These are phyloP conservation scores for Rhimphoctona megacephalus DNA, from an alignment of 2,888 invertebrate genomes.

Conservation along the genomic window DNA sequence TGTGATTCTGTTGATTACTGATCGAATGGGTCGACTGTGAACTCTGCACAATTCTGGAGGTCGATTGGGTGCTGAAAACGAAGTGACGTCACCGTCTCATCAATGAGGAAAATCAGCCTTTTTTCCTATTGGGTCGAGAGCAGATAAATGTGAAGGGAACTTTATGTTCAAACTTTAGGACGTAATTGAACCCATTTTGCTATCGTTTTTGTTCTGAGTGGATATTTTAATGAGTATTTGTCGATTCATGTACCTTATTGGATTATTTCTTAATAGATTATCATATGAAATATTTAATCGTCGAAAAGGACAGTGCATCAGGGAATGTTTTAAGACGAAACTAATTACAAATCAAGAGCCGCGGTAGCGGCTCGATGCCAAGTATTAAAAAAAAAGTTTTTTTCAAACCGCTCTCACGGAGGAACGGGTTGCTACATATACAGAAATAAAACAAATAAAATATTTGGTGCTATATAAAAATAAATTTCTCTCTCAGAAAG, in stretches of 20 bases:
- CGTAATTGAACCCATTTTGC: background rate
- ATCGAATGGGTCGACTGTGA: constrained; percentile 78
- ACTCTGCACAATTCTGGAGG: constrained; percentile 80
- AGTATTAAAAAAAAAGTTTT: too few relatives aligned
- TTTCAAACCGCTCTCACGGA: too few relatives aligned
- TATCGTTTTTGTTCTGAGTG: background rate
- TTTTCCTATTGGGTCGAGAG: background rate
- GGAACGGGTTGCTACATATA: too few relatives aligned
- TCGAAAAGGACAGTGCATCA: background rate
- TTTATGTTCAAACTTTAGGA: background rate
- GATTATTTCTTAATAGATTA: too few relatives aligned
- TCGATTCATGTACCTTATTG: background rate
- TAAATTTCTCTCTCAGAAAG: background rate
- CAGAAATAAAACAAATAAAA: background rate
- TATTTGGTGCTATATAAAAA: background rate
- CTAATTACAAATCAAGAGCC: background rate
- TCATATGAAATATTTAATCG: background rate
- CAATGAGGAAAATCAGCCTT: background rate
- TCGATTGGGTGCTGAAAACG: constrained; percentile 80
- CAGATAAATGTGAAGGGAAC: background rate
- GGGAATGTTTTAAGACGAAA: background rate
- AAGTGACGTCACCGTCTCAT: constrained; percentile 14
- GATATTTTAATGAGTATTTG: background rate
- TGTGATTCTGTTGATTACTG: constrained; percentile 76
- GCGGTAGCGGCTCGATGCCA: too few relatives aligned